A percentile compares a stretch with the other conserved stretches of the same genome.
phyloP scores from a whole-genome alignment of 2,113 vertebrate species.

The Atlantisia rogersi region DNA sequence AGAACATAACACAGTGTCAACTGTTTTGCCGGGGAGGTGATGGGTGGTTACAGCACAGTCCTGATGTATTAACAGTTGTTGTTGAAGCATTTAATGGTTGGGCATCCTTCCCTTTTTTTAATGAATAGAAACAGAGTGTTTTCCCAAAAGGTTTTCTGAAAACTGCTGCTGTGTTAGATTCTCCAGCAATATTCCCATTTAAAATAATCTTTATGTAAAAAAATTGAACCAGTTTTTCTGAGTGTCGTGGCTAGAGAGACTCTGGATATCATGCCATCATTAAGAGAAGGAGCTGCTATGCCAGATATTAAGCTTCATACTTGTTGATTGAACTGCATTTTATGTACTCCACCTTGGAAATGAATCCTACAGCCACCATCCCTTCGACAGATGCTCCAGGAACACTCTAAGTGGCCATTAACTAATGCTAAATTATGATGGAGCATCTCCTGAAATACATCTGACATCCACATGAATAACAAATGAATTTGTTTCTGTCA shows the following conservation, averaged over 20 bases:
- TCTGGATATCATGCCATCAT: background rate
- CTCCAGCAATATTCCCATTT: background rate
- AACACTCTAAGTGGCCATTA: conserved; percentile 63
- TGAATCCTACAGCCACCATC: conserved; percentile 15
- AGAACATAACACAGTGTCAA: background rate
- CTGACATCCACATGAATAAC: conserved; percentile 51
- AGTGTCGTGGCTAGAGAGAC: background rate
- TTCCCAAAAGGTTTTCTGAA: background rate
- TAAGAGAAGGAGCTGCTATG: background rate
- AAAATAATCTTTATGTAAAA: background rate
- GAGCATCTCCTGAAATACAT: conserved; percentile 44
- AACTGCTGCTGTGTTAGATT: background rate
- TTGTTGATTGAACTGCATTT: background rate
- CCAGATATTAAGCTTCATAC: background rate
- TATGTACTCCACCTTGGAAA: background rate
- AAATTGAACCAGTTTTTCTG: background rate
- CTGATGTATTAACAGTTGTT: background rate
- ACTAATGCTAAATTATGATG: conserved; percentile 61
- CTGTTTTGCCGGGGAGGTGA: background rate
- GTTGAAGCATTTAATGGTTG: background rate
- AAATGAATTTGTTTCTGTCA: conserved; percentile 32
- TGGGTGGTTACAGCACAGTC: background rate
- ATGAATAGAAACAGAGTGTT: background rate
- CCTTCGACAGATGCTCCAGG: conserved; percentile 46
- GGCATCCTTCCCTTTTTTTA: background rate